A percentile compares a stretch with the other conserved stretches of the same genome.
Evolutionary conservation across 1,140 invertebrate genomes (phyloP).

Genomic region (Sitobion miscanthi): DNA sequence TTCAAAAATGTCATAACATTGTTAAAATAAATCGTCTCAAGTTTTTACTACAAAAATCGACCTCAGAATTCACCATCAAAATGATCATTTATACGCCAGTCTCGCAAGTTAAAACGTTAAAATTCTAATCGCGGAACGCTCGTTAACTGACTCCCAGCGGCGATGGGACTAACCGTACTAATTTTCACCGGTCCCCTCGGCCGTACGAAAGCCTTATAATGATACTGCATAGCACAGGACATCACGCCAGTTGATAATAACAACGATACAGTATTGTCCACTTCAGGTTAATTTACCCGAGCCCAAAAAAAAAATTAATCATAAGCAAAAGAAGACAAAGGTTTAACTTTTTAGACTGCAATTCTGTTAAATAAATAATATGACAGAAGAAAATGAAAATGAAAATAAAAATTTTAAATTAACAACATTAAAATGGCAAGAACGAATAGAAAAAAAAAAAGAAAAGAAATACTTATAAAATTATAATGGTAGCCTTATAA

Average conservation of each 20-base stretch:
- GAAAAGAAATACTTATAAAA: background rate
- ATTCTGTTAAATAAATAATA: background rate
- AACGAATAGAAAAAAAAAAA: background rate
- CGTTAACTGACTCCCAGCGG: slow-evolving; percentile 36
- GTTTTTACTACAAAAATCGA: background rate
- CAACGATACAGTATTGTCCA: background rate
- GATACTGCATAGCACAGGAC: background rate
- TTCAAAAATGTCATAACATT: background rate
- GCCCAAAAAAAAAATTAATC: background rate
- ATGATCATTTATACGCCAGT: slow-evolving; percentile 23
- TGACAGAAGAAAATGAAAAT: background rate
- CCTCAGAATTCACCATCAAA: background rate
- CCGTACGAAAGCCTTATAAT: background rate
- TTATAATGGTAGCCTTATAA: background rate
- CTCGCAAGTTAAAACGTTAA: slow-evolving; percentile 13
- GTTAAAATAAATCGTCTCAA: background rate
- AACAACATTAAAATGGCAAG: background rate
- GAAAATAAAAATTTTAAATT: background rate
- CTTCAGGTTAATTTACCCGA: slow-evolving; percentile 14
- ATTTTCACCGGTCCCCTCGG: background rate
- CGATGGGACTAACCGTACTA: background rate
- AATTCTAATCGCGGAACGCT: slow-evolving; percentile 35
- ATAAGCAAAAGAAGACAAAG: background rate
- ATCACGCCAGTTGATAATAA: slow-evolving; percentile 11
- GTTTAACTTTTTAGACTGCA: background rate